Conservation (phyloP, 2,113 vertebrate genomes). For the Menura novaehollandiae region DNA sequence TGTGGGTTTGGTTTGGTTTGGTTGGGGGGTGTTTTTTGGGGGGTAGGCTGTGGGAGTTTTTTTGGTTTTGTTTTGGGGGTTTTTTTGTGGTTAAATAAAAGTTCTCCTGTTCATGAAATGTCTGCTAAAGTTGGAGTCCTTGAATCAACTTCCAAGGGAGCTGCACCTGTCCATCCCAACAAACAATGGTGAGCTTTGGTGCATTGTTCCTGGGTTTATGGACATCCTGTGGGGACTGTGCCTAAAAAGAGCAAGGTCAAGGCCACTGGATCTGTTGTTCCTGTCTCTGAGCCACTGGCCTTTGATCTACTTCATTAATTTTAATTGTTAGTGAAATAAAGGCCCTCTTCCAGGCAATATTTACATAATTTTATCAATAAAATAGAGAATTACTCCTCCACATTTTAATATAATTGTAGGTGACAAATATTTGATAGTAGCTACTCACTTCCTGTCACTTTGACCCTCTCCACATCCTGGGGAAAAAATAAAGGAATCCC, state of each 20-base stretch:
- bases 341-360: neutral
- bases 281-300: neutral
- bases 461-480: conserved; percentile 24
- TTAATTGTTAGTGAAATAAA: neutral
- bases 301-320: neutral
- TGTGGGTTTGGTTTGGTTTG: neutral
- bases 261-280: neutral
- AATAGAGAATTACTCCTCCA: neutral
- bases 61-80: neutral
- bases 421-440: neutral
- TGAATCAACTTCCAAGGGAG: neutral
- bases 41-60: neutral
- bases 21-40: neutral
- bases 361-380: neutral
- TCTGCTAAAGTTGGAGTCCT: neutral
- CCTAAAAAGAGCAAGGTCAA: neutral
- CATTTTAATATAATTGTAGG: neutral
- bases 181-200: neutral
- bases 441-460: neutral
- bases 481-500: conserved; percentile 19
- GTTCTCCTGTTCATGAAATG: neutral
- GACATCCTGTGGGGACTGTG: conserved; percentile 37
- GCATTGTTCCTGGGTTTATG: conserved; percentile 14
- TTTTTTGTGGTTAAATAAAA: neutral
- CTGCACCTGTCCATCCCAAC: conserved; percentile 24